Evolutionary conservation across 2,888 invertebrate species (phyloP).

Genomic region (Drosophila yooni): DNA sequence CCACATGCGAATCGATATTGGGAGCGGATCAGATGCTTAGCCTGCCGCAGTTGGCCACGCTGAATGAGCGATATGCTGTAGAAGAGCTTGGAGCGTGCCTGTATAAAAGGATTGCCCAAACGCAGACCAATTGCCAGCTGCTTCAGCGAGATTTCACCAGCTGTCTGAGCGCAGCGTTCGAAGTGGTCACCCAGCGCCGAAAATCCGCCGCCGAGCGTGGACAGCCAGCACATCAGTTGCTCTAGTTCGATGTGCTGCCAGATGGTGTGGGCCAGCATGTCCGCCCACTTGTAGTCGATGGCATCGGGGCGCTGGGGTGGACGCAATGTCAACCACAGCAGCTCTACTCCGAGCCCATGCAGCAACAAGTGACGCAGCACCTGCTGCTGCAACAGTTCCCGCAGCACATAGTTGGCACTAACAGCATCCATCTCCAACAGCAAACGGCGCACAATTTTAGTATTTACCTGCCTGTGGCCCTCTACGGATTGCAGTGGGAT

Average conservation of each 20-base stretch:
- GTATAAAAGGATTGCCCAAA: conserved; percentile 92
- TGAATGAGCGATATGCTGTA: conserved; percentile 95
- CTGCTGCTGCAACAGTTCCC: conserved; percentile 72
- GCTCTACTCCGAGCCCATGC: conserved; percentile 43
- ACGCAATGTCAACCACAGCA: conserved; percentile 85
- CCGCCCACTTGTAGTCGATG: conserved; percentile 89
- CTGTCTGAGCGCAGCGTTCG: conserved; percentile 91
- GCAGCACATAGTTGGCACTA: conserved; percentile 68
- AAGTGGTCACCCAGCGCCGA: conserved; percentile 97
- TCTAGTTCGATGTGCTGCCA: conserved; percentile 91
- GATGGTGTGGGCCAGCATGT: conserved; percentile 85
- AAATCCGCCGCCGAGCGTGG: conserved; percentile 98
- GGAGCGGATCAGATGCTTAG: conserved; percentile 87
- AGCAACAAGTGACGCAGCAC: conserved; percentile 58
- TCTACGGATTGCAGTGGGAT: conserved; percentile 13
- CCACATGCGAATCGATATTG: conserved; percentile 86
- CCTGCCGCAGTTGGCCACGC: conserved; percentile 88
- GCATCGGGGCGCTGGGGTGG: conserved; percentile 87
- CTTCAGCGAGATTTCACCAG: conserved; percentile 94
- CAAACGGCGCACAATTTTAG: conserved; percentile 38
- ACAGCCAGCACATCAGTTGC: conserved; percentile 95
- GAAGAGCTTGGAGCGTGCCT: conserved; percentile 93
- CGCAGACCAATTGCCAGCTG: conserved; percentile 93
- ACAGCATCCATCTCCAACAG: conserved; percentile 68
- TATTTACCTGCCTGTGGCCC: background rate